Percentiles rank a stretch among this genome's conserved stretches.
Conservation (phyloP, 1,140 invertebrate genomes). For the Drosophila parabipectinata region DNA sequence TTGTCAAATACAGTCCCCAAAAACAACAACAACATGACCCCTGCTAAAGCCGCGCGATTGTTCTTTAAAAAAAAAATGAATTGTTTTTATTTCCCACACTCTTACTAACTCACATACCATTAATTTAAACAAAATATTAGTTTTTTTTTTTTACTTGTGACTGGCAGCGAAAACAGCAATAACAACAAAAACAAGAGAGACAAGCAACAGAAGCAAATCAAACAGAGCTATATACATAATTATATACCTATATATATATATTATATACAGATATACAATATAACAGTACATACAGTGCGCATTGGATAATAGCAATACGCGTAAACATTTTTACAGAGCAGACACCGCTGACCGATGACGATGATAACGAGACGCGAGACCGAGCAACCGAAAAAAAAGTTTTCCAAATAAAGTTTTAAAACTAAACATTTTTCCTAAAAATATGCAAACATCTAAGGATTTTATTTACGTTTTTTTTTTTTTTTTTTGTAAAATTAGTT, state of each 20-base stretch:
- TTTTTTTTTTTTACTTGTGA: slow-evolving; percentile 1
- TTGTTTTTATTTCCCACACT: slow-evolving; percentile 15
- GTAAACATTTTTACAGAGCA: slow-evolving; percentile 74
- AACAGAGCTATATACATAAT: slow-evolving; percentile 80
- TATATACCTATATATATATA: slow-evolving; percentile 71
- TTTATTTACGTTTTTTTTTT: slow-evolving; percentile 53
- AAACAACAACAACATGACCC: slow-evolving; percentile 28
- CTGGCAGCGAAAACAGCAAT: slow-evolving; percentile 21
- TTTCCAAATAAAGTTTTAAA: slow-evolving; percentile 84
- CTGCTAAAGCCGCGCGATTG: slow-evolving; percentile 17
- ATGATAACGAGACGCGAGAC: slow-evolving; percentile 26
- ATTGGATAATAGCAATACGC: slow-evolving; percentile 56
- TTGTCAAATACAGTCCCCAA: slow-evolving; percentile 32
- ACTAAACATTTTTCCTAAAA: slow-evolving; percentile 80
- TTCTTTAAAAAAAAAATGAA: not conserved
- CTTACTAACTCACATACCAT: slow-evolving; percentile 1
- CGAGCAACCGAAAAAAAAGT: slow-evolving; percentile 70
- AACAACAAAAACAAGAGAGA: slow-evolving; percentile 48
- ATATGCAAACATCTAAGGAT: slow-evolving; percentile 40
- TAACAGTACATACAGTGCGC: slow-evolving; percentile 65
- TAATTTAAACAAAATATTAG: not conserved
- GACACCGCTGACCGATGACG: slow-evolving; percentile 8
- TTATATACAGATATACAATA: slow-evolving; percentile 71
- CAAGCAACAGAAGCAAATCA: slow-evolving; percentile 80
- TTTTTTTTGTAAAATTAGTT: slow-evolving; percentile 20